A percentile compares a stretch with the other conserved stretches of the same genome.
phyloP scores from a whole-genome alignment of 1,140 invertebrate species.

The Penaeus chinensis region DNA sequence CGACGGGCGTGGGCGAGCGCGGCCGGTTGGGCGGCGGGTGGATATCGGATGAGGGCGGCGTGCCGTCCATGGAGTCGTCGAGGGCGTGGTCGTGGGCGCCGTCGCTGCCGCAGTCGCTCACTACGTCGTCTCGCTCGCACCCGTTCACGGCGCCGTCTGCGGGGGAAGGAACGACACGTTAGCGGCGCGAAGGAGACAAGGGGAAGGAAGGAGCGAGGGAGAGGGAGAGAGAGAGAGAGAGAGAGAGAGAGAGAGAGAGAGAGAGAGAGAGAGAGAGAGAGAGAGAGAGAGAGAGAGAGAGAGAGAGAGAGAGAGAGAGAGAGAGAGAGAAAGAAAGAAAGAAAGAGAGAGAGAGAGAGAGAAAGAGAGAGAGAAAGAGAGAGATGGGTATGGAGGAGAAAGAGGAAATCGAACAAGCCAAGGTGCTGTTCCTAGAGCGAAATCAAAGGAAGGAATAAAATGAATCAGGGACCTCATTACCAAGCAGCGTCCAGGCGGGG shows the following conservation, averaged over 20 bases:
- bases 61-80: conserved; percentile 63
- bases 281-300: not conserved
- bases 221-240: not conserved
- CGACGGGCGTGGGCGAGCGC: conserved; percentile 39
- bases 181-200: not conserved
- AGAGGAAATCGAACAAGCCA: not conserved
- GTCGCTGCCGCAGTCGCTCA: conserved; percentile 62
- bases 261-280: not conserved
- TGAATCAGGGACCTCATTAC: too few relatives aligned
- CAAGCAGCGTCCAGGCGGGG: too few relatives aligned
- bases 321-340: not conserved
- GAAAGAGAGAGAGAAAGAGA: not conserved
- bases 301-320: not conserved
- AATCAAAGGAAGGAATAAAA: too few relatives aligned
- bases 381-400: not conserved
- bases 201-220: not conserved
- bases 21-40: conserved; percentile 41
- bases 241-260: not conserved
- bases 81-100: conserved; percentile 50
- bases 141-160: conserved; percentile 44
- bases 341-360: not conserved
- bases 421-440: too few relatives aligned
- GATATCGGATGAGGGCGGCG: conserved; percentile 37
- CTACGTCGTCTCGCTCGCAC: conserved; percentile 58
- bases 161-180: not conserved